Evolutionary conservation across 2,888 invertebrate species (phyloP).

Genomic region (Alentia gelatinosa): DNA sequence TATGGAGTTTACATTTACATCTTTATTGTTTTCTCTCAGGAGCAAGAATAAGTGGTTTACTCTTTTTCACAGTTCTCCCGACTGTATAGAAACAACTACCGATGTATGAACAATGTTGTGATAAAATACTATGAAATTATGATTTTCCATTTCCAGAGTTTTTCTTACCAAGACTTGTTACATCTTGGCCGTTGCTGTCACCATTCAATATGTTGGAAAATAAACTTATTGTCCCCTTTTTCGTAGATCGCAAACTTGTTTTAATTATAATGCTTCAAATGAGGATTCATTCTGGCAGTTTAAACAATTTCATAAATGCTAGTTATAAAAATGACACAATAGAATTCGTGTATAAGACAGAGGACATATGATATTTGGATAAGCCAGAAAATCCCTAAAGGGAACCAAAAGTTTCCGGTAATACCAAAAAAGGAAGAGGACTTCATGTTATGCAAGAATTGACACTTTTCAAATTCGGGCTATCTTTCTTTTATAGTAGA

Average conservation of each 20-base stretch:
- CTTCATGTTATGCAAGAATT: no score
- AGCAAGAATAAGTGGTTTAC: not conserved
- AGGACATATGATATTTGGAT: no score
- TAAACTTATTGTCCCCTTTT: slow-evolving; percentile 7
- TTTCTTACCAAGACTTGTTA: not conserved
- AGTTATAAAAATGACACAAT: no score
- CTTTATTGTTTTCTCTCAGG: not conserved
- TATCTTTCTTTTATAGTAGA: no score
- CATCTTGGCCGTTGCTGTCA: not conserved
- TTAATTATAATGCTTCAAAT: slow-evolving; percentile 19
- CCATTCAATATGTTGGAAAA: not conserved
- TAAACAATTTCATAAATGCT: no score
- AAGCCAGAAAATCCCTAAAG: no score
- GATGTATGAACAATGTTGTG: not conserved
- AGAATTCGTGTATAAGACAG: no score
- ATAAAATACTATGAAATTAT: slow-evolving; percentile 7
- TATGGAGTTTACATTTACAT: not conserved
- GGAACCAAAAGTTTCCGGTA: no score
- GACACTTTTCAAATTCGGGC: no score
- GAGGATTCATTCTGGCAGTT: not conserved
- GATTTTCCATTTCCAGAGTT: not conserved
- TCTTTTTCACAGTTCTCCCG: not conserved
- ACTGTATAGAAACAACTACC: not conserved
- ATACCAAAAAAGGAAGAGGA: no score
- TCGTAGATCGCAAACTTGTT: slow-evolving; percentile 51